A percentile compares a stretch with the other conserved stretches of the same genome.
phyloP scores from a whole-genome alignment of 1,140 invertebrate genomes.

The Lordiphosa clarofinis region DNA sequence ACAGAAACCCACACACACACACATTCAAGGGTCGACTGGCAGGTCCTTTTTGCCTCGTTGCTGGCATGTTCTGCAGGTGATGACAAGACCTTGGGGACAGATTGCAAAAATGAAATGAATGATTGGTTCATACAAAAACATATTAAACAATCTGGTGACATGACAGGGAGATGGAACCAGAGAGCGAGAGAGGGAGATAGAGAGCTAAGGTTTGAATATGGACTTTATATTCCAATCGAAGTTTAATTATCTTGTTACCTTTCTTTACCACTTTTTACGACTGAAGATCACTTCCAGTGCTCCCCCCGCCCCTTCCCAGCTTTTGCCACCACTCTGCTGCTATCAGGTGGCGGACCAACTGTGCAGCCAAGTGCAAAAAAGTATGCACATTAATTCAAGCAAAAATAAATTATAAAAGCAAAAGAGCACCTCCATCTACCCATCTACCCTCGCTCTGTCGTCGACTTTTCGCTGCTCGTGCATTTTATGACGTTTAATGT shows the following conservation, averaged over 20 bases:
- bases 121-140: conserved; percentile 10
- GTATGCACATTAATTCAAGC: conserved; percentile 77
- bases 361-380: conserved; percentile 73
- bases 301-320: too few relatives aligned
- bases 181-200: too few relatives aligned
- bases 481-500: conserved; percentile 78
- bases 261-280: too few relatives aligned
- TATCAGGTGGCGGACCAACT: conserved; percentile 67
- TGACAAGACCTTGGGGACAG: conserved; percentile 3
- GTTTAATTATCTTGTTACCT: too few relatives aligned
- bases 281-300: too few relatives aligned
- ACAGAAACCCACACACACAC: conserved; percentile 21
- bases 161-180: too few relatives aligned
- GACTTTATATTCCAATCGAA: too few relatives aligned
- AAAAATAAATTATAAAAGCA: conserved; percentile 76
- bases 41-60: conserved; percentile 22
- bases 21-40: conserved; percentile 22
- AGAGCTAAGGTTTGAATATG: too few relatives aligned
- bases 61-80: conserved; percentile 6
- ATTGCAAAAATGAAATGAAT: conserved; percentile 15
- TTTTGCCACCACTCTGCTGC: background rate
- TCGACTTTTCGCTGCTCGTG: conserved; percentile 68
- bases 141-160: too few relatives aligned
- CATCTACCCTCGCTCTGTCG: conserved; percentile 15
- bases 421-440: conserved; percentile 21